Evolutionary conservation across 1,140 invertebrate species (phyloP).

Genomic region (Copidosoma floridanum): DNA sequence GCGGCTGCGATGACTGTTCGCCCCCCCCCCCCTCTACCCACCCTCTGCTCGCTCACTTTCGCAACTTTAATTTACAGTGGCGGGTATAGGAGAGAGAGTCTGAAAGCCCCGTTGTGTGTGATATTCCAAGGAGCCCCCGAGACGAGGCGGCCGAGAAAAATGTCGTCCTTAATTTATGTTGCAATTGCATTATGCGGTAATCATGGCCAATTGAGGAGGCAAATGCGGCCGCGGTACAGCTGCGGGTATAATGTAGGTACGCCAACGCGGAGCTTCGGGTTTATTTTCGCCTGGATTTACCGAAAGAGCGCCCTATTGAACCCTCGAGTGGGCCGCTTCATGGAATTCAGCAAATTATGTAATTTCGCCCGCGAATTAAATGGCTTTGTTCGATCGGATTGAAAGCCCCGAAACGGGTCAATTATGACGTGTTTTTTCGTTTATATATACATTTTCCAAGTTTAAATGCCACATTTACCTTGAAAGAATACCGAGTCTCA

Average conservation of each 20-base stretch:
- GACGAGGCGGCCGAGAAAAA: slow-evolving; percentile 19
- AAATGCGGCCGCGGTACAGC: too few species aligned
- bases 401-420: background rate
- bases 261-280: background rate
- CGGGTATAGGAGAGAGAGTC: too few species aligned
- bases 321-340: background rate
- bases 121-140: too few species aligned
- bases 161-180: slow-evolving; percentile 23
- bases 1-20: slow-evolving; percentile 39
- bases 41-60: slow-evolving; percentile 36
- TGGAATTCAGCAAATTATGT: slow-evolving; percentile 8
- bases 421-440: background rate
- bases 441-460: too few species aligned
- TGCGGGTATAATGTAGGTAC: too few species aligned
- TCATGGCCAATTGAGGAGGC: slow-evolving; percentile 22
- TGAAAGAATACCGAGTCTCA: too few species aligned
- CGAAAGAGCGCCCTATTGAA: background rate
- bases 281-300: slow-evolving; percentile 7
- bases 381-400: background rate
- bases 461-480: too few species aligned
- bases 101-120: too few species aligned
- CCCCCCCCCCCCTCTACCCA: slow-evolving; percentile 28
- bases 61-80: slow-evolving; percentile 45
- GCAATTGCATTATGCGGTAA: slow-evolving; percentile 19
- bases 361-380: background rate